Percentiles rank a stretch among this genome's conserved stretches.
Conservation (phyloP, 2,888 invertebrate genomes). For the Dynastes tityus region DNA sequence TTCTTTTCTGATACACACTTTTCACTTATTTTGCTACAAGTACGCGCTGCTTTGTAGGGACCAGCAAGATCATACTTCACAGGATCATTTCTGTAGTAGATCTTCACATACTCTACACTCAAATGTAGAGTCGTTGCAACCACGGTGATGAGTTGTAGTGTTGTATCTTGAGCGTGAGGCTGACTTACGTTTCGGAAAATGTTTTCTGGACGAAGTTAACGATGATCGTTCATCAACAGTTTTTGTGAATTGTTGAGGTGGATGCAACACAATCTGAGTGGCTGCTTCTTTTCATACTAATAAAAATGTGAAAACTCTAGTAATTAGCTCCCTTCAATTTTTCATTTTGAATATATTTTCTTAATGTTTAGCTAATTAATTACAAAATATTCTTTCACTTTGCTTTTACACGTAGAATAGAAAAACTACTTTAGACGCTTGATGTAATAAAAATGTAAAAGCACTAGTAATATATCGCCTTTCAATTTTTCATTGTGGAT, state of each 20-base stretch:
- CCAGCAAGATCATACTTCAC: constrained; percentile 72
- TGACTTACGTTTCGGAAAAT: constrained; percentile 56
- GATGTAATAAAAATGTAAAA: constrained; percentile 33
- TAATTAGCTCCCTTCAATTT: not conserved
- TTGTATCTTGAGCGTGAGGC: constrained; percentile 73
- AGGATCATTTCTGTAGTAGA: constrained; percentile 81
- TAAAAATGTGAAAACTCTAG: constrained; percentile 11
- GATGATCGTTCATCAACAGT: constrained; percentile 66
- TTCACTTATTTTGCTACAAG: not conserved
- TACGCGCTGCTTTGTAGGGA: not conserved
- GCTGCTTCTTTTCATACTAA: constrained; percentile 55
- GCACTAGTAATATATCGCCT: not conserved
- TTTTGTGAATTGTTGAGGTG: constrained; percentile 52
- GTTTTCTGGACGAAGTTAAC: constrained; percentile 56
- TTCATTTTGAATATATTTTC: no score
- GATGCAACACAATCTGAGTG: constrained; percentile 65
- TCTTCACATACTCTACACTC: constrained; percentile 74
- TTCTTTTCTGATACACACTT: not conserved
- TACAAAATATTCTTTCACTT: no score
- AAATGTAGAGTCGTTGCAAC: constrained; percentile 72
- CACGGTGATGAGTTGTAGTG: constrained; percentile 75
- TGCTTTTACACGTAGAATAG: no score
- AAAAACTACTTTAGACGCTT: no score
- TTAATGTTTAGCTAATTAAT: no score
- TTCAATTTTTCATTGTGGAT: no score